Conservation (phyloP, 2,113 vertebrate species). For the Thryonomys swinderianus region DNA sequence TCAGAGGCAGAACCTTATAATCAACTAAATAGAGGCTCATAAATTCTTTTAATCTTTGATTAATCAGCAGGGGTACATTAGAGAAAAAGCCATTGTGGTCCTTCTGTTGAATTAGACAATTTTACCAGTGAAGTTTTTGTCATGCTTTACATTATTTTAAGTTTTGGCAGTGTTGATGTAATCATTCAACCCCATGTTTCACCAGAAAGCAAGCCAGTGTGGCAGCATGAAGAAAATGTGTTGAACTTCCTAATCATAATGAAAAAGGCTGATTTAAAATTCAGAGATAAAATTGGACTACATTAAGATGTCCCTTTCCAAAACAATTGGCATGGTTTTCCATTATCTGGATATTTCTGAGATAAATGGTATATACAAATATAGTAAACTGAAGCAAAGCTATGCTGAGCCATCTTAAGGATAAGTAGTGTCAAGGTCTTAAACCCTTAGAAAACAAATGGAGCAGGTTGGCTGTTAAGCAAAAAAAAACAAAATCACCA, state of each 20-base stretch:
- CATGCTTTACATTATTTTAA: background rate
- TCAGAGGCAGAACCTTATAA: background rate
- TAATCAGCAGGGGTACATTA: background rate
- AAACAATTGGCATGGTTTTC: background rate
- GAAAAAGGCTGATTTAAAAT: background rate
- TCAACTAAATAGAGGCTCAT: background rate
- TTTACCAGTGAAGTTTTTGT: constrained; percentile 13
- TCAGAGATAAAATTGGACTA: background rate
- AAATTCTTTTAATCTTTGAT: constrained; percentile 24
- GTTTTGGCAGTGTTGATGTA: background rate
- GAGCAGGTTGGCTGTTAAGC: background rate
- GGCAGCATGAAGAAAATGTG: background rate
- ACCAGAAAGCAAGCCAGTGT: background rate
- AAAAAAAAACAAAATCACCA: background rate
- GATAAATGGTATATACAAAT: background rate
- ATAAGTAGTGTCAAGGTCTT: background rate
- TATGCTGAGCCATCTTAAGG: background rate
- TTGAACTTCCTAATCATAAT: background rate
- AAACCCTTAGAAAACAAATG: background rate
- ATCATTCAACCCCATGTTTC: background rate
- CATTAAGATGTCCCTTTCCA: background rate
- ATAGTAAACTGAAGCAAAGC: background rate
- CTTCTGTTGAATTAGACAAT: background rate
- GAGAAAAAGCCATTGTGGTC: background rate
- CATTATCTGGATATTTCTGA: background rate